These are phyloP conservation scores for Piezodorus guildinii DNA, from an alignment of 1,140 invertebrate genomes.

Conservation along the genomic window DNA sequence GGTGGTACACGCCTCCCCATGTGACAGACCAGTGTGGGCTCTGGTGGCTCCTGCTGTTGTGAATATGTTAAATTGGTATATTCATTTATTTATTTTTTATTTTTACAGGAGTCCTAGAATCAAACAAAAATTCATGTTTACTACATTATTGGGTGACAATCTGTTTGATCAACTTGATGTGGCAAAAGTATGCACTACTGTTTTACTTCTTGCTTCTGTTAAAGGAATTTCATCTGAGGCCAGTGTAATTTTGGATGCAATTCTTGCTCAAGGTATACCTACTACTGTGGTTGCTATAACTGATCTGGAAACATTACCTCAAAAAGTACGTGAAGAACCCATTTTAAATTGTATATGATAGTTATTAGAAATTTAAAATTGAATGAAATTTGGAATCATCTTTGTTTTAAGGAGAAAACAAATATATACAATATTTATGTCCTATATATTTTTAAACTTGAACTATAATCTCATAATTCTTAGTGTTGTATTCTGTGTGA, in stretches of 20 bases:
- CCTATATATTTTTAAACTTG: no score
- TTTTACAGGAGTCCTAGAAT: conserved; percentile 60
- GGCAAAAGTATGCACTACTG: conserved; percentile 71
- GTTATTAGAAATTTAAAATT: no score
- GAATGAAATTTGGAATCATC: no score
- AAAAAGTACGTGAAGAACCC: conserved; percentile 35
- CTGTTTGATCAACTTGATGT: conserved; percentile 67
- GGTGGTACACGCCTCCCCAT: no score
- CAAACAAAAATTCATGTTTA: conserved; percentile 72
- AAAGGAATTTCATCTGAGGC: conserved; percentile 61
- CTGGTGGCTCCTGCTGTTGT: no score
- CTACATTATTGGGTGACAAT: conserved; percentile 55
- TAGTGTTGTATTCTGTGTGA: no score
- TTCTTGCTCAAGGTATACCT: conserved; percentile 73
- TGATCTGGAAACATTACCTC: conserved; percentile 56
- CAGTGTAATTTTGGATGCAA: conserved; percentile 54
- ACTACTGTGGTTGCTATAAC: conserved; percentile 63
- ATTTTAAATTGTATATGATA: no score
- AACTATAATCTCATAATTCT: no score
- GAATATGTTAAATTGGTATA: no score
- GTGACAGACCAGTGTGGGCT: no score
- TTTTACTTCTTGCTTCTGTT: conserved; percentile 60
- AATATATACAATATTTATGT: no score
- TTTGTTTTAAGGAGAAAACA: no score
- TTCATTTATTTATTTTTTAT: conserved; percentile 11